Base-by-base conservation (phyloP, 2,888 invertebrate species). In the Eupithecia insigniata region DNA sequence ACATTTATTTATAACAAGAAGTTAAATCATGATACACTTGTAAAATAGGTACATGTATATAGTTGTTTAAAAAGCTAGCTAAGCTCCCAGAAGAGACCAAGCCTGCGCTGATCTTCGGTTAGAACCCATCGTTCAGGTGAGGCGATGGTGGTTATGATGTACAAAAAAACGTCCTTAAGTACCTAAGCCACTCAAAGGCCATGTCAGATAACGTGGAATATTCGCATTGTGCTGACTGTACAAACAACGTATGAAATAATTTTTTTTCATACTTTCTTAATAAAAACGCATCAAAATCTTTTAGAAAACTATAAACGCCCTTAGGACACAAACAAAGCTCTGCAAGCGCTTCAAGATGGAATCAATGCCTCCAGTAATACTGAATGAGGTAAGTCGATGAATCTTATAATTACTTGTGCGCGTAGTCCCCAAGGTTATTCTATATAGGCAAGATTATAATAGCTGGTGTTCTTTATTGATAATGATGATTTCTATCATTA, bases 341-440 rank as follows among this genome's bases (percentile, higher is more conserved):
- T 26, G 60, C 67, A 71, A 71, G 43, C 69, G 69, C 46, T 62
- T 30, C 28, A 30, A 66, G 55, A 69, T 62, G 58, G 51, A 32
- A 60, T 71, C 74, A 71, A 69, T 74, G 71, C 71, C 69, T 69
- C 62, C 69, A 69, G 71, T 74, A 72, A 79, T 78, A 76, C 76
- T 70, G 76, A 79, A 78, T 79, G 76, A 79, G 80, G 78, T 76
- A 78, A 81, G 80, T 78, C 81, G 78, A 81, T 81, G 81, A 82
- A 80, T 80, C 81, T 81, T 84, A 82, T 85, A 84, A 85, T 85
- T 84, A 84, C 81, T 82, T 77, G 80, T 77, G 75, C 75, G 76
- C 74, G 67, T 61, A 74, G 72, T 75, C 76, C 78, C 78, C 76
- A 62, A 66, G 78, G 80, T 75, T 66, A 73, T 78, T 78, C 66